A percentile compares a stretch with the other conserved stretches of the same genome.
Evolutionary conservation across 1,140 invertebrate genomes (phyloP).

Genomic region (Ceratosolen solmsi): DNA sequence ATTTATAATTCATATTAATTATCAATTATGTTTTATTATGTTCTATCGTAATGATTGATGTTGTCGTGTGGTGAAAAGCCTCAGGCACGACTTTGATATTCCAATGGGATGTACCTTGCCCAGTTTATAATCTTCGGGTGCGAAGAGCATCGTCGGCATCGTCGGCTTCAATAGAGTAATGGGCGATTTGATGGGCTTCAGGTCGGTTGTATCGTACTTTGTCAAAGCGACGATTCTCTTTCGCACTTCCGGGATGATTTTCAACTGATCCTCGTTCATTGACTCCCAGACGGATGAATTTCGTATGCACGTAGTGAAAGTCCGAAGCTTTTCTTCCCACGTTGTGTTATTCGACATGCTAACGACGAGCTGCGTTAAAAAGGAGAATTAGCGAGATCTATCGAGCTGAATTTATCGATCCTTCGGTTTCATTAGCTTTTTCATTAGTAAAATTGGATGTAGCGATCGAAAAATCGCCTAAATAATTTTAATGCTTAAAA

Average conservation of each 20-base stretch:
- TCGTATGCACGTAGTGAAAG: constrained; percentile 45
- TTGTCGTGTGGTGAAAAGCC: too few species aligned
- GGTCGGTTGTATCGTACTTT: constrained; percentile 67
- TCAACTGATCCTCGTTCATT: constrained; percentile 67
- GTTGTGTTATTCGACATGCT: constrained; percentile 66
- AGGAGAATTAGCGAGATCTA: background rate
- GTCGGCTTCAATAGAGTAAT: constrained; percentile 79
- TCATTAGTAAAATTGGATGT: too few species aligned
- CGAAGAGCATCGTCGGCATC: constrained; percentile 68
- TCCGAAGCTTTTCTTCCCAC: constrained; percentile 68
- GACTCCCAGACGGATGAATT: background rate
- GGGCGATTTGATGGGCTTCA: constrained; percentile 73
- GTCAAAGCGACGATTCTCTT: constrained; percentile 76
- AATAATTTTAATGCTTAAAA: too few species aligned
- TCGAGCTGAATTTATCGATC: too few species aligned
- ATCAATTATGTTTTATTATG: too few species aligned
- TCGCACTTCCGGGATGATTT: constrained; percentile 73
- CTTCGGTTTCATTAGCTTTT: too few species aligned
- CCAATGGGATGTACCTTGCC: constrained; percentile 60
- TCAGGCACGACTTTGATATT: too few species aligned
- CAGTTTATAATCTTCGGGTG: constrained; percentile 79
- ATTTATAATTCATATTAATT: too few species aligned
- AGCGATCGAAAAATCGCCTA: too few species aligned
- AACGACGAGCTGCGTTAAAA: constrained; percentile 51
- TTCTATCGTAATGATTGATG: too few species aligned